These are phyloP conservation scores for Hirtodrosophila trivittata DNA, from an alignment of 2,888 invertebrate species.

Conservation along the genomic window DNA sequence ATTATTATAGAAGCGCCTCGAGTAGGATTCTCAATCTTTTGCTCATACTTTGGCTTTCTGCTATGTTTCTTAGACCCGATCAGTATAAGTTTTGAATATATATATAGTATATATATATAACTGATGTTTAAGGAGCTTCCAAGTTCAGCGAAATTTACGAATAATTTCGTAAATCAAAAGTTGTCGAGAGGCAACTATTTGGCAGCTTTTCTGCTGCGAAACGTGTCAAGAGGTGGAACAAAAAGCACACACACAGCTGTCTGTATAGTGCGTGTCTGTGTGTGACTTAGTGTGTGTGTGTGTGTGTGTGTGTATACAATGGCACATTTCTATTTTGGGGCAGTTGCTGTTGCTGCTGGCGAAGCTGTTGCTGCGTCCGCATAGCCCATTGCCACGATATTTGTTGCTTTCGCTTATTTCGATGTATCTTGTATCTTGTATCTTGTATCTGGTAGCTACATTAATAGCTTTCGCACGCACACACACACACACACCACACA, in stretches of 20 bases:
- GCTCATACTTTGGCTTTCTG: no score
- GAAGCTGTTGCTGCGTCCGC: constrained; percentile 4
- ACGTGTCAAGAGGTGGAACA: constrained; percentile 2
- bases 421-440: constrained; percentile 41
- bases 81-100: no score
- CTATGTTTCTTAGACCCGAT: no score
- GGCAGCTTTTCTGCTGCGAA: constrained; percentile 1
- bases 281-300: constrained; percentile 5
- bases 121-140: not conserved
- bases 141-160: constrained; percentile 25
- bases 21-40: no score
- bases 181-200: not conserved
- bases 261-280: constrained; percentile 12
- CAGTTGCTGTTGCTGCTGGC: constrained; percentile 24
- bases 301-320: constrained; percentile 38
- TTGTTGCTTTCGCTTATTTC: constrained; percentile 27
- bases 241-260: not conserved
- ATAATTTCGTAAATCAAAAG: no score
- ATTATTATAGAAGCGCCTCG: no score
- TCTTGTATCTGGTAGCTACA: constrained; percentile 47
- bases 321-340: constrained; percentile 64
- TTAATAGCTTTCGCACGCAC: constrained; percentile 48
- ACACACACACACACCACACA: constrained; percentile 43
- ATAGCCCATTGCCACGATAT: constrained; percentile 1
- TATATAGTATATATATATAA: constrained; percentile 1